Percentiles rank a stretch among this genome's conserved stretches.
Conservation (phyloP, 2,113 vertebrate genomes). For the Sigmodon hispidus region DNA sequence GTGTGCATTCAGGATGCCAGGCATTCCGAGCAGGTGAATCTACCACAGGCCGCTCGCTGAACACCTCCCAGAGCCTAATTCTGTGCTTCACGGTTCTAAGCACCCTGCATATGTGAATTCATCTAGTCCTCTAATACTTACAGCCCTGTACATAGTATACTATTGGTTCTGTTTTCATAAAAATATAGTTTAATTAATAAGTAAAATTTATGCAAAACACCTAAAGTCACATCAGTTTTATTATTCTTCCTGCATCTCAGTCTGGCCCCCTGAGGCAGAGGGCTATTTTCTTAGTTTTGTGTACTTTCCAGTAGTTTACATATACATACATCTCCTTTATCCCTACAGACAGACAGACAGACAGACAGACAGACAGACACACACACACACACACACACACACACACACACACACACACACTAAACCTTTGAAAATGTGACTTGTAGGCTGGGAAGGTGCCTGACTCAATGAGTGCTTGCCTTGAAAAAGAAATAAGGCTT, state of each 20-base stretch:
- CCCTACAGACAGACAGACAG: too few relatives aligned
- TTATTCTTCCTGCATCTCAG: background rate
- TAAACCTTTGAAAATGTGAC: background rate
- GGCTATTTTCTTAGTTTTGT: background rate
- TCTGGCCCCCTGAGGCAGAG: background rate
- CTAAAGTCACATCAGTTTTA: background rate
- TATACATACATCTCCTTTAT: too few relatives aligned
- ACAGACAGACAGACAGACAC: too few relatives aligned
- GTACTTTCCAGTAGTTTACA: background rate
- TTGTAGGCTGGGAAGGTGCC: background rate
- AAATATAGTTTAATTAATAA: background rate
- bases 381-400: background rate
- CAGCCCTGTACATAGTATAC: background rate
- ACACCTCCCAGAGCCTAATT: background rate
- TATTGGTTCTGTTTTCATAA: background rate
- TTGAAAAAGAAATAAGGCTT: background rate
- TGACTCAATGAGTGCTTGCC: background rate
- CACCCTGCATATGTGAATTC: background rate
- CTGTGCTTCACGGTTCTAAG: background rate
- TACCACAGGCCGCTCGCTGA: background rate
- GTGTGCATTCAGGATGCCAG: background rate
- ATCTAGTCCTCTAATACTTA: background rate
- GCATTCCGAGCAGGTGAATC: background rate
- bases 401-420: background rate
- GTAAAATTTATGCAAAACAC: slow-evolving; percentile 47